Base-by-base conservation (phyloP, 2,888 invertebrate species). In the Lottia gigantea region DNA sequence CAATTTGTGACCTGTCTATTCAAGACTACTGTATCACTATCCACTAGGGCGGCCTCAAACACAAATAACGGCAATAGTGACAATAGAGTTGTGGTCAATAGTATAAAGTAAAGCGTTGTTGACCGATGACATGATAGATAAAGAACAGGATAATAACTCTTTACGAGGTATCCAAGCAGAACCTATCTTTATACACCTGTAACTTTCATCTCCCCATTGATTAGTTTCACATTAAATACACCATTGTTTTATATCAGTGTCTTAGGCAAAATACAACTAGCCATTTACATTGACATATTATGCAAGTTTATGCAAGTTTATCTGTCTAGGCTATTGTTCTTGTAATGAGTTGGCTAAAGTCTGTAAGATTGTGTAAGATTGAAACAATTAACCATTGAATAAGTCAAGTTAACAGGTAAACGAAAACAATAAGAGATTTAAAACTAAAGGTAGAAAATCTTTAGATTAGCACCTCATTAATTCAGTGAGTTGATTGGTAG, bases 61-160 rank as follows among this genome's bases (percentile, higher is more conserved):
- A 55, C 55, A 55, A 55, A 55, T 55, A 55, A 55, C 55, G 55
- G 55, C 55, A 55, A n/a, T 55, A 55, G 55, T 55, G n/a, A 55
- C 55, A 55, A 55, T 55, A 55, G 8, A n/a, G 15, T 55, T 19
- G 19, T 55, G 55, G 55, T 55, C 55, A 55, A 55, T 55, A n/a
- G 23, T 55, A 55, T 55, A 55, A 55, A 55, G 55, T 55, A 55
- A 31, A 55, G 55, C 55, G 55, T 55, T 55, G 55, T 55, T 55
- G 55, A 55, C 55, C 55, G 55, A 55, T 55, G 55, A 55, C 55
- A 55, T 55, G 55, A 19, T n/a, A 55, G 55, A 55, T 55, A 55
- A 55, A 55, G 55, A 55, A 55, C 55, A 55, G 55, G 55, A 55
- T 55, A 55, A 55, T 55, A 55, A 55, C 55, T 19, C 55, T 55